phyloP scores from a whole-genome alignment of 1,140 invertebrate genomes.

The Drosophila athabasca region DNA sequence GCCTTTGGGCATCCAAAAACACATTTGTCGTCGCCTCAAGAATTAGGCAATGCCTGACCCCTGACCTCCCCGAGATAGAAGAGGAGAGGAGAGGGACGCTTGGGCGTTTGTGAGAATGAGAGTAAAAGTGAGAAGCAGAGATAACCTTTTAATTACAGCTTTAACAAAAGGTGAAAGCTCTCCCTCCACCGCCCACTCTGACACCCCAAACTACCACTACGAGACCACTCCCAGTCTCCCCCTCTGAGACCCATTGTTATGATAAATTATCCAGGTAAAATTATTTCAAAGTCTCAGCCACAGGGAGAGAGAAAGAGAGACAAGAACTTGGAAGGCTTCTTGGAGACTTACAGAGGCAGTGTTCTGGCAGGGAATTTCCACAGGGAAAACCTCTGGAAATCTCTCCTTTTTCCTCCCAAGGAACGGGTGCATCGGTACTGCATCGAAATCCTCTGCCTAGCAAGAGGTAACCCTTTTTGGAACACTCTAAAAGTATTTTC shows the following conservation, averaged over 20 bases:
- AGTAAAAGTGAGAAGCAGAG: conserved; percentile 1
- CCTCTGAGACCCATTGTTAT: conserved; percentile 20
- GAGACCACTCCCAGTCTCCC: no score
- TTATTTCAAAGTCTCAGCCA: conserved; percentile 3
- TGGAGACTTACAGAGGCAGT: no score
- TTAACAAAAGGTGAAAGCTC: conserved; percentile 9
- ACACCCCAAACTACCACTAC: no score
- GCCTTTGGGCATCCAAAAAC: conserved; percentile 44
- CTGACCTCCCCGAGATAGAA: conserved; percentile 7
- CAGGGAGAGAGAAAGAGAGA: background rate
- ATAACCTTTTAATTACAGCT: conserved; percentile 45
- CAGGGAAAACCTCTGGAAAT: no score
- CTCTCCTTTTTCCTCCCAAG: no score
- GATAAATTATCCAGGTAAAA: conserved; percentile 42
- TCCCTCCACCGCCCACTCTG: background rate
- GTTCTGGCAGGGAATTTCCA: no score
- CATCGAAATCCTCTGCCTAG: no score
- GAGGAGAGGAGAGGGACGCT: background rate
- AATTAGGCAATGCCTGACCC: conserved; percentile 35
- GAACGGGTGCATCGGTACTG: no score
- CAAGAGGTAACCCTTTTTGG: no score
- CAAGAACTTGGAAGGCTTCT: no score
- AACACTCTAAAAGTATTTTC: no score
- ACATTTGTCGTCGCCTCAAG: conserved; percentile 67
- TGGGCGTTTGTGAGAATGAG: no score